phyloP scores from a whole-genome alignment of 2,888 invertebrate genomes.

The Lithophane semibrunnea region DNA sequence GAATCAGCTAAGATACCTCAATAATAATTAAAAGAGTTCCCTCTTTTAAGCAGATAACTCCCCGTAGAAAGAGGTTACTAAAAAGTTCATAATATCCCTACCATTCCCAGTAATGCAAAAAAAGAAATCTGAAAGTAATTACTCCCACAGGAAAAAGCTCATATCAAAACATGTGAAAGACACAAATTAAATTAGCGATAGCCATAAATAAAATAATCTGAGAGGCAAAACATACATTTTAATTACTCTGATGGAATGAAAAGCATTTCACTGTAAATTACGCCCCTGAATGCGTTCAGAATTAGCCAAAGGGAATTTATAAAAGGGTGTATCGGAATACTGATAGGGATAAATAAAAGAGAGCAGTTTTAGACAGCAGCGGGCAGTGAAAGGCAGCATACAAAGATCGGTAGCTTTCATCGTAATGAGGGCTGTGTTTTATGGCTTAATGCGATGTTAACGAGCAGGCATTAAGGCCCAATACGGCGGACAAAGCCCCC shows the following conservation, averaged over 20 bases:
- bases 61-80: background rate
- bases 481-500: slow-evolving; percentile 60
- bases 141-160: background rate
- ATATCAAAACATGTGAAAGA: slow-evolving; percentile 12
- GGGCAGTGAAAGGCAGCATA: slow-evolving; percentile 47
- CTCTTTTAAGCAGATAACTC: background rate
- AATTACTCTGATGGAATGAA: slow-evolving; percentile 52
- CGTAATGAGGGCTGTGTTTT: slow-evolving; percentile 66
- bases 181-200: slow-evolving; percentile 27
- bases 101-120: background rate
- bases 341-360: slow-evolving; percentile 55
- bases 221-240: slow-evolving; percentile 38
- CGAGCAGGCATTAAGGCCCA: slow-evolving; percentile 69
- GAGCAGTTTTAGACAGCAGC: slow-evolving; percentile 48
- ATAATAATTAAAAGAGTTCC: background rate
- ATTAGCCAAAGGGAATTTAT: slow-evolving; percentile 46
- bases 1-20: background rate
- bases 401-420: slow-evolving; percentile 70
- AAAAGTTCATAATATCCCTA: background rate
- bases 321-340: slow-evolving; percentile 53
- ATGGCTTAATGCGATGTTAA: slow-evolving; percentile 75
- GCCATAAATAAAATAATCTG: slow-evolving; percentile 40
- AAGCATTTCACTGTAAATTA: slow-evolving; percentile 56
- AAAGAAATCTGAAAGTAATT: background rate
- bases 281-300: slow-evolving; percentile 47